Evolutionary conservation across 2,888 invertebrate genomes (phyloP).

Genomic region (Serripes groenlandicus): DNA sequence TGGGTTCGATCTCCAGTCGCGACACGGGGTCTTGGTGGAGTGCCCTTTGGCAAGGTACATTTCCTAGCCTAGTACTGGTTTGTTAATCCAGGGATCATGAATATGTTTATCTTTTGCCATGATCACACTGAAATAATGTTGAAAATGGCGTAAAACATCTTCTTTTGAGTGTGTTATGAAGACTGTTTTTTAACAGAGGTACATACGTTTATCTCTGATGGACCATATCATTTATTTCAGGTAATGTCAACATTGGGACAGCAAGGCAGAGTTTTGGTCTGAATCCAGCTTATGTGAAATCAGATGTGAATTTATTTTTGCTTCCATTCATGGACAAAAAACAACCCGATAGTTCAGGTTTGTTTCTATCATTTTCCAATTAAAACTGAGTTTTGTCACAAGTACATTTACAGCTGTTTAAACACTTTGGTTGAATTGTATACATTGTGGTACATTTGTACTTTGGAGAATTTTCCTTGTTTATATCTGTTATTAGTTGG

Average conservation of each 20-base stretch:
- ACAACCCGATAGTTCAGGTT: constrained; percentile 56
- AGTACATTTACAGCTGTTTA: too few relatives aligned
- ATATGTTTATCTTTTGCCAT: neutral
- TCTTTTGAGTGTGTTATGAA: neutral
- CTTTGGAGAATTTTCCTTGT: too few relatives aligned
- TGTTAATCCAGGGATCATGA: neutral
- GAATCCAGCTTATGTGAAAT: constrained; percentile 63
- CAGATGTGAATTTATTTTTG: constrained; percentile 78
- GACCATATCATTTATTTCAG: constrained; percentile 48
- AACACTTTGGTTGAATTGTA: too few relatives aligned
- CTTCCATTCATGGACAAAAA: constrained; percentile 77
- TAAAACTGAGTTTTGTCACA: too few relatives aligned
- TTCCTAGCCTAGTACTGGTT: neutral
- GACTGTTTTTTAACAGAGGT: neutral
- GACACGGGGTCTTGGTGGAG: too few relatives aligned
- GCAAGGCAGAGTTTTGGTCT: constrained; percentile 73
- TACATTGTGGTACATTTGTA: too few relatives aligned
- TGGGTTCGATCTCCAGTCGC: too few relatives aligned
- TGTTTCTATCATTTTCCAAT: too few relatives aligned
- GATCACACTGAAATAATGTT: neutral
- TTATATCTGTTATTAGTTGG: too few relatives aligned
- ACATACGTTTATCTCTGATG: neutral
- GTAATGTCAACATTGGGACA: constrained; percentile 71
- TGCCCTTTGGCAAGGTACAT: too few relatives aligned
- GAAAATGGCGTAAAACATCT: neutral